Conservation (phyloP, 1,140 invertebrate species). For the Nephila pilipes region DNA sequence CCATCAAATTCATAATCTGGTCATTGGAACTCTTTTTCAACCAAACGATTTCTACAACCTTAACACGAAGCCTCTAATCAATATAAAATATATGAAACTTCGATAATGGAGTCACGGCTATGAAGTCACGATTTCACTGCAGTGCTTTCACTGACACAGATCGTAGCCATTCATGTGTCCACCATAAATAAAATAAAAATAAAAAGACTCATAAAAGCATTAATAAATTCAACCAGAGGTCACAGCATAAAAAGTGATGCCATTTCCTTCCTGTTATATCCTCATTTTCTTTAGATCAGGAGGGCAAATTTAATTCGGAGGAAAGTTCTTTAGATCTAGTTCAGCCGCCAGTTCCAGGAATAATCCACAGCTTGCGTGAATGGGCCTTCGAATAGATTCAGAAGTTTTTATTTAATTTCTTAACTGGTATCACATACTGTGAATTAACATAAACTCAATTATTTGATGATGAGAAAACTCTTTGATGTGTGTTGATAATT, state of each 20-base stretch:
- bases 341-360: not conserved
- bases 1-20: not conserved
- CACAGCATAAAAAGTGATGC: not conserved
- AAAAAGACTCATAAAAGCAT: not conserved
- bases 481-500: not conserved
- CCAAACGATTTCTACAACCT: not conserved
- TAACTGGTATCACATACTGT: not conserved
- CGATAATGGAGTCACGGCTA: slow-evolving; percentile 11
- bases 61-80: not conserved
- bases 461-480: not conserved
- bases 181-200: not conserved
- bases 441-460: not conserved
- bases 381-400: not conserved
- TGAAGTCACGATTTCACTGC: slow-evolving; percentile 7
- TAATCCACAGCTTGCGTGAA: not conserved
- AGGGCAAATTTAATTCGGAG: not conserved
- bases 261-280: not conserved
- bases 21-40: not conserved
- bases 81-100: not conserved
- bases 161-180: not conserved
- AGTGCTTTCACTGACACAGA: not conserved
- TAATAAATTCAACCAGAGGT: not conserved
- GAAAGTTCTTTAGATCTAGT: not conserved
- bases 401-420: not conserved
- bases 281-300: not conserved